phyloP scores from a whole-genome alignment of 2,797 vertebrate genomes.

The Arrhamphus sclerolepis region DNA sequence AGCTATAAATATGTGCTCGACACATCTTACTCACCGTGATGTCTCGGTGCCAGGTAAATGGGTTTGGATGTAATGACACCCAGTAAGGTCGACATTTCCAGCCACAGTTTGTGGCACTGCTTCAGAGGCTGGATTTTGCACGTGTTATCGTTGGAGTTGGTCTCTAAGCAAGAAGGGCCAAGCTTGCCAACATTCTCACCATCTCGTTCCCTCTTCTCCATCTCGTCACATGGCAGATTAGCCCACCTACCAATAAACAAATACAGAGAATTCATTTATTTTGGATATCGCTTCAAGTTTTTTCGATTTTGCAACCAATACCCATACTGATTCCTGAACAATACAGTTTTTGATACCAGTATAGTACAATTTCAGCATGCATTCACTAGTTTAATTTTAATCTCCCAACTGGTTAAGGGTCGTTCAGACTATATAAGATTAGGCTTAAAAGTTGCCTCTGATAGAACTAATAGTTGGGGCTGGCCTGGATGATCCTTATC shows the following conservation, averaged over 20 bases:
- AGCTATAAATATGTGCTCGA: background rate
- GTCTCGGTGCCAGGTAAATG: conserved; percentile 84
- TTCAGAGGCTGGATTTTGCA: too few relatives aligned
- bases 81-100: conserved; percentile 80
- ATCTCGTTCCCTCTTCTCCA: conserved; percentile 66
- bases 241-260: conserved; percentile 73
- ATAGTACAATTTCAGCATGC: too few relatives aligned
- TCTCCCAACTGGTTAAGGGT: too few relatives aligned
- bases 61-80: conserved; percentile 85
- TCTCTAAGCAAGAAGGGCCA: conserved; percentile 69
- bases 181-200: conserved; percentile 42
- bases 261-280: background rate
- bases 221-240: conserved; percentile 81
- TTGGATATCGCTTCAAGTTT: too few relatives aligned
- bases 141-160: background rate
- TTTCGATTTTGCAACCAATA: too few relatives aligned
- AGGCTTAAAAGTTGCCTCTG: too few relatives aligned
- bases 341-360: too few relatives aligned
- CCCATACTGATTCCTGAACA: too few relatives aligned
- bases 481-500: too few relatives aligned
- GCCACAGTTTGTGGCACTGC: conserved; percentile 88
- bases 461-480: too few relatives aligned
- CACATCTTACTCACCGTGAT: conserved; percentile 83
- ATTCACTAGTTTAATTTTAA: too few relatives aligned
- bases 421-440: too few relatives aligned